Percentiles rank a stretch among this genome's conserved stretches.
phyloP scores from a whole-genome alignment of 2,113 vertebrate genomes.

The Zingel zingel region DNA sequence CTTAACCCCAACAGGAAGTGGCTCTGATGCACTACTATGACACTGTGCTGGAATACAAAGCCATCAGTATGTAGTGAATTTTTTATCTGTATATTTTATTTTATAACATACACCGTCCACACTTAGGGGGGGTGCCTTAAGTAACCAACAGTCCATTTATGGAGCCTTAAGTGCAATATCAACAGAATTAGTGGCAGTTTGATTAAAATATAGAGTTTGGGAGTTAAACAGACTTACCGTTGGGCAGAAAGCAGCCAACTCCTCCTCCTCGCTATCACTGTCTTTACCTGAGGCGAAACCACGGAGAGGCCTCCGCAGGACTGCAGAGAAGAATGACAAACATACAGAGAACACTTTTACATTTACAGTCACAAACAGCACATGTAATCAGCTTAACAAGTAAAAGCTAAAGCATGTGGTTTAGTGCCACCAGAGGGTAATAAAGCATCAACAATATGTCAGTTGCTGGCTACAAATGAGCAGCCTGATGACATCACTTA shows the following conservation, averaged over 20 bases:
- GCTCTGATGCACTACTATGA: constrained; percentile 5
- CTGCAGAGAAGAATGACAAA: constrained; percentile 78
- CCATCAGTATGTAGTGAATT: neutral
- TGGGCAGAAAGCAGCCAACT: constrained; percentile 95
- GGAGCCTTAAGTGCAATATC: neutral
- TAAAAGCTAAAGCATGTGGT: neutral
- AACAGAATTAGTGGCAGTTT: neutral
- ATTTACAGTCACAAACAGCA: neutral
- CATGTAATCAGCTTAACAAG: neutral
- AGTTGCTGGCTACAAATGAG: neutral
- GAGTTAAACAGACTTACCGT: constrained; percentile 81
- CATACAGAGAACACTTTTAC: neutral
- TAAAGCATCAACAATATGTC: neutral
- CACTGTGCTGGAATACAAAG: neutral
- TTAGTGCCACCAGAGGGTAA: neutral
- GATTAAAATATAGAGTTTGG: neutral
- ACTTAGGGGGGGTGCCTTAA: neutral
- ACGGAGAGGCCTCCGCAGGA: constrained; percentile 81
- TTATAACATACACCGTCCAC: neutral
- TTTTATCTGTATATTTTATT: neutral
- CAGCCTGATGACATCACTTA: neutral
- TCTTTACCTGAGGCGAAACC: constrained; percentile 78
- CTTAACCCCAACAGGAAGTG: constrained; percentile 46
- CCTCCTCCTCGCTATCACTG: constrained; percentile 96
- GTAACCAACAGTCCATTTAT: no score